Base-by-base conservation (phyloP, 2,797 vertebrate species). In the Betta splendens region DNA sequence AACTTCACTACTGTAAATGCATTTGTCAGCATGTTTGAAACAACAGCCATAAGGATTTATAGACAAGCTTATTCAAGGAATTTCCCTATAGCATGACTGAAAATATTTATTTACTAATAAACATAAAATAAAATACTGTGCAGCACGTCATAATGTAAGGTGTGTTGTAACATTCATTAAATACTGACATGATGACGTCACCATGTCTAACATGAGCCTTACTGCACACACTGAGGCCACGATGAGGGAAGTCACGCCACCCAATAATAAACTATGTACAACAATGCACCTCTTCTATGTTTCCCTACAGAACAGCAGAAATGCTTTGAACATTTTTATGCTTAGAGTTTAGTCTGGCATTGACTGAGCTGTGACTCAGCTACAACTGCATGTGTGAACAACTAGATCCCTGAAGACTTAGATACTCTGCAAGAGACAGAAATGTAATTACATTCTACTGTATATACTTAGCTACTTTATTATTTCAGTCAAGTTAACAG, bases 121-220 rank as follows among this genome's bases (percentile, higher is more conserved):
- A 78, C 69, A 81, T 57, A 1, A 77, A 72, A 83, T 65, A 80
- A 87, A 84, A 78, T 71, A 89, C 81, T 83, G 83, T 88, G 83
- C 83, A 86, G 86, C 74, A 81, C 74, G 75, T 39, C 60, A 79
- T 73, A 72, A 71, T 55, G 50, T 70, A 81, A 82, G 84, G 81
- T 70, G 68, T 84, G 77, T 53, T 92, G 92, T 92, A 92, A 92
- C 92, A 92, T 90, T 91, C 59, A 75, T 77, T 68, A 77, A 89
- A 84, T 83, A 75, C 76, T 73, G 52, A 81, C 72, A 80, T 72
- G 75, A 84, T 82, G 29, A 38, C 32, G 31, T 63, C 64, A 63
- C 64, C 73, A 72, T 58, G 75, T 83, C 69, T 53, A 72, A 71
- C 65, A 68, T 26, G 43, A 73, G 70, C 72, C 69, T 77, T 45